Evolutionary conservation across 2,797 vertebrate species (phyloP), one percentile per base, ranked within the genome.

Genomic region (Cirrhinus mrigala): DNA sequence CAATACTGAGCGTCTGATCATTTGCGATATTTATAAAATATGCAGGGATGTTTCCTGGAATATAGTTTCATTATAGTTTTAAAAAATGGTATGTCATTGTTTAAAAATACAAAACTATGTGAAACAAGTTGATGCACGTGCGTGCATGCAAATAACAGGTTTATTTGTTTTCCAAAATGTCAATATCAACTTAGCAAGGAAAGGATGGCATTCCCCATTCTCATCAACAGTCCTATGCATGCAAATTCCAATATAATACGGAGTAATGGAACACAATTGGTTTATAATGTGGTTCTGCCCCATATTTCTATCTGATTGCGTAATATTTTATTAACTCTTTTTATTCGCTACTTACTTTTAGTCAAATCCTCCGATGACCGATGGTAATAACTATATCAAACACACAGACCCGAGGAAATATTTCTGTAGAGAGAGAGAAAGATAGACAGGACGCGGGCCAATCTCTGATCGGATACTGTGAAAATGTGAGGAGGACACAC

Each of bases 341-440:
- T 58, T 58, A 15, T 58, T 77, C 20, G 33, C 20, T 77, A 77
- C 74, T 77, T 77, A 77, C 74, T 77, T 77, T 74, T 29, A 29
- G 70, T 40, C 15, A 46, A 46, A 11, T n/a, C 24, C 54, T 33
- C 56, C 54, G 81, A n/a, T 54, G 48, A 4, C 8, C 48, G 79
- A 16, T 58, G 16, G 5, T 33, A 50, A 79, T 7, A 22, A 29
- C 37, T 46, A 74, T 22, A 46, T 48, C 56, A 60, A 73, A 50
- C 56, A 68, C 48, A 11, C 7, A 44, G n/a, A 33, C 44, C 78
- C 10, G 46, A 73, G 22, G 18, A 22, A 82, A 62, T 48, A 62
- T 50, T 12, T 82, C 18, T 50, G 50, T 33, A 44, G 54, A 48
- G 44, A 44, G 54, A 48, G 44, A 52, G 14, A 66, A 37, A 33